These are phyloP conservation scores for Ischnura elegans DNA, from an alignment of 2,888 invertebrate species.

Conservation along the genomic window DNA sequence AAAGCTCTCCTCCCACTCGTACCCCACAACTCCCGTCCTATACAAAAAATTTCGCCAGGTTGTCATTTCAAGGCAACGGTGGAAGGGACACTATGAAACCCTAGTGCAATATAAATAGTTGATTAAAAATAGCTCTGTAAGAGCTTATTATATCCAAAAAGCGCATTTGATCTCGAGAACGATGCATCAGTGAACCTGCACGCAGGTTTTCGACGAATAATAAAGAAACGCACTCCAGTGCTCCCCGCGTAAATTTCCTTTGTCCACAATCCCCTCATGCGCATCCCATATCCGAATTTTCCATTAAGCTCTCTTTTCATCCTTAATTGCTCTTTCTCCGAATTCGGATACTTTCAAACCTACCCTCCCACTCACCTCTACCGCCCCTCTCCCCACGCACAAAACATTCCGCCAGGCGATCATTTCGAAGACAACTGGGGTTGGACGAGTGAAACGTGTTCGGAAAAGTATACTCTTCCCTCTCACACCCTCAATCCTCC, in stretches of 20 bases:
- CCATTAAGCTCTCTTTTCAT: slow-evolving; percentile 20
- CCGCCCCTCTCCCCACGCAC: background rate
- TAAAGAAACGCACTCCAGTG: background rate
- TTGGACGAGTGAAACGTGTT: background rate
- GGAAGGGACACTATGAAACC: too few relatives aligned
- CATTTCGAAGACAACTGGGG: background rate
- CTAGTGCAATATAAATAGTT: too few relatives aligned
- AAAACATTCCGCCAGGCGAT: background rate
- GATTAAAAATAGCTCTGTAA: too few relatives aligned
- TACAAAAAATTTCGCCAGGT: too few relatives aligned
- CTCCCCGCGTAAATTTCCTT: background rate
- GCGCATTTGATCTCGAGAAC: too few relatives aligned
- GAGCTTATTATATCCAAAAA: too few relatives aligned
- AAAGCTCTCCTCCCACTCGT: too few relatives aligned
- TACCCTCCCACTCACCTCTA: background rate
- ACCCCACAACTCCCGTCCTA: too few relatives aligned
- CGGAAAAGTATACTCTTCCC: background rate
- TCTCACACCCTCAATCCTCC: background rate
- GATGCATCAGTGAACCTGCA: too few relatives aligned
- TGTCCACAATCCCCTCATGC: background rate
- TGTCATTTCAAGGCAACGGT: too few relatives aligned
- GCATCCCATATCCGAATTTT: background rate
- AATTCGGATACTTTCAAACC: background rate
- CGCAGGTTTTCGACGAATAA: too few relatives aligned
- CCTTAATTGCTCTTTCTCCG: background rate